Percentiles rank a stretch among this genome's conserved stretches.
Evolutionary conservation across 2,888 invertebrate species (phyloP).

Genomic region (Hyles lineata): DNA sequence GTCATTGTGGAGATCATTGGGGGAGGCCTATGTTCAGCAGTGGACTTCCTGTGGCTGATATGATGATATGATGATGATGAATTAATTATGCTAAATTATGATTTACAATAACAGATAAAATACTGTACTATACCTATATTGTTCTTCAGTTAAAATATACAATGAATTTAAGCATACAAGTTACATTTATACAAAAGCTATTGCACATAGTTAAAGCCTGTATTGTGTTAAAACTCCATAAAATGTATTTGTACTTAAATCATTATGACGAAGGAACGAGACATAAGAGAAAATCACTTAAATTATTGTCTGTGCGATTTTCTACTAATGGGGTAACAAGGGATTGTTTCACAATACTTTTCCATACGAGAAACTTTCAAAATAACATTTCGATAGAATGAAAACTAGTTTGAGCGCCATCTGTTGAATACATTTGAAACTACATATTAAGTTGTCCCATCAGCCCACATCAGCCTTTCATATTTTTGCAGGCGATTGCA

Average conservation of each 20-base stretch:
- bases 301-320: constrained; percentile 12
- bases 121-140: too few relatives aligned
- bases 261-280: background rate
- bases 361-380: background rate
- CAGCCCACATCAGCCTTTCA: background rate
- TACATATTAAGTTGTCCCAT: too few relatives aligned
- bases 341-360: background rate
- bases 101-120: too few relatives aligned
- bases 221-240: background rate
- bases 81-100: too few relatives aligned
- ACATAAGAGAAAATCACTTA: background rate
- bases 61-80: too few relatives aligned
- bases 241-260: constrained; percentile 11
- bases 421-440: background rate
- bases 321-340: background rate
- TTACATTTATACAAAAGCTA: constrained; percentile 5
- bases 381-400: background rate
- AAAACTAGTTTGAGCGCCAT: background rate
- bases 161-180: background rate
- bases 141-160: too few relatives aligned
- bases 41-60: too few relatives aligned
- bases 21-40: too few relatives aligned
- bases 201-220: background rate
- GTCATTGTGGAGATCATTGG: too few relatives aligned
- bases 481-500: too few relatives aligned